Conservation (phyloP, 1,140 invertebrate species). For the Penaeus vannamei region DNA sequence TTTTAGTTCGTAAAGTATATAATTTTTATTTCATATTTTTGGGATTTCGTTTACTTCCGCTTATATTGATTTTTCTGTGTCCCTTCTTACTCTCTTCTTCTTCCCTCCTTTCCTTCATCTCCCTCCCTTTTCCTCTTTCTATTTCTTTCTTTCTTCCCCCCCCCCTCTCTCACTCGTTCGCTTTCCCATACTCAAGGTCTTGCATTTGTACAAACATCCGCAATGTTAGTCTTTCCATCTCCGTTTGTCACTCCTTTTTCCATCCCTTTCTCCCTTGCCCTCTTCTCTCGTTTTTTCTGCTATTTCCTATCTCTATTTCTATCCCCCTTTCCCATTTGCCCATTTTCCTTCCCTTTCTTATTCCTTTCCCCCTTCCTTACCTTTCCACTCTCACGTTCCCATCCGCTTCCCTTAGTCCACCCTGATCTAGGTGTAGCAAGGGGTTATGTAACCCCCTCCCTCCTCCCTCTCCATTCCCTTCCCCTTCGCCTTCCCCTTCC, state of each 20-base stretch:
- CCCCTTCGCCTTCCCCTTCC: no score
- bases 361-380: background rate
- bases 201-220: background rate
- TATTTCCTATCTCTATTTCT: no score
- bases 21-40: no score
- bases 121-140: background rate
- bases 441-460: background rate
- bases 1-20: no score
- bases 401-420: no score
- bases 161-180: background rate
- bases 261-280: no score
- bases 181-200: background rate
- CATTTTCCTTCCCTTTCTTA: background rate
- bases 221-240: no score
- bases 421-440: no score
- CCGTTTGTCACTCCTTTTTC: background rate
- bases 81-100: background rate
- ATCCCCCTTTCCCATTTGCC: no score
- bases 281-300: no score
- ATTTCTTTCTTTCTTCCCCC: background rate
- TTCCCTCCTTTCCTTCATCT: background rate
- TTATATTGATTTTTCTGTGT: background rate
- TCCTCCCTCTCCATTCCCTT: background rate
- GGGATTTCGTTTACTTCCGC: background rate
- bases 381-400: background rate